A percentile compares a stretch with the other conserved stretches of the same genome.
phyloP scores from a whole-genome alignment of 2,113 vertebrate genomes.

The Cynocephalus volans region DNA sequence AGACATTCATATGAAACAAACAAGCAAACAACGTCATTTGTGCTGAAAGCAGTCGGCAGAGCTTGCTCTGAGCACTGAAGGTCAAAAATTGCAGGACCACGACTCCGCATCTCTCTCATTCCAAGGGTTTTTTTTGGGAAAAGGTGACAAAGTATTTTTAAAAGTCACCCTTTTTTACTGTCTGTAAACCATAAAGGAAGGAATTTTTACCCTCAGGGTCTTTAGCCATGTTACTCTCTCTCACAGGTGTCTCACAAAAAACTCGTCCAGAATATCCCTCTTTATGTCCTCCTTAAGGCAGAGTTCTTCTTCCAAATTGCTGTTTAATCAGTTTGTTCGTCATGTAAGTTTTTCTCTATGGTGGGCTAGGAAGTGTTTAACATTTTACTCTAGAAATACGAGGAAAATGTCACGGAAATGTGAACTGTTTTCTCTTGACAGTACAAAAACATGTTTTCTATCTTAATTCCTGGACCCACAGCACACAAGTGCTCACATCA shows the following conservation, averaged over 20 bases:
- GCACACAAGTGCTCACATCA: not conserved
- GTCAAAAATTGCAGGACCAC: conserved; percentile 52
- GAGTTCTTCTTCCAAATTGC: not conserved
- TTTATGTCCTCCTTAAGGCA: not conserved
- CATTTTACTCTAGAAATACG: conserved; percentile 22
- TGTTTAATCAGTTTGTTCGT: not conserved
- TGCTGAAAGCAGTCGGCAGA: not conserved
- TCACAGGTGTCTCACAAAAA: not conserved
- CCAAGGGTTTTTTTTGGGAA: not conserved
- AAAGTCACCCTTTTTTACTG: conserved; percentile 63
- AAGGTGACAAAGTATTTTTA: not conserved
- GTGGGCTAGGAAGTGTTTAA: not conserved
- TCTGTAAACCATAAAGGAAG: conserved; percentile 71
- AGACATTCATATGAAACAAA: not conserved
- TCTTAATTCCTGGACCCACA: not conserved
- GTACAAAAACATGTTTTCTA: not conserved
- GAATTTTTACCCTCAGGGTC: not conserved
- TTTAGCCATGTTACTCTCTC: not conserved
- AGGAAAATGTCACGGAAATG: too few species aligned
- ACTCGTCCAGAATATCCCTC: not conserved
- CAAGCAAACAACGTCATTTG: not conserved
- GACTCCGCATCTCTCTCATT: not conserved
- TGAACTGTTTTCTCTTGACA: not conserved
- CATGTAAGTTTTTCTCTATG: conserved; percentile 2
- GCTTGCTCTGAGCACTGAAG: conserved; percentile 53